Conservation (phyloP, 2,113 vertebrate genomes). For the Aplodontia rufa region DNA sequence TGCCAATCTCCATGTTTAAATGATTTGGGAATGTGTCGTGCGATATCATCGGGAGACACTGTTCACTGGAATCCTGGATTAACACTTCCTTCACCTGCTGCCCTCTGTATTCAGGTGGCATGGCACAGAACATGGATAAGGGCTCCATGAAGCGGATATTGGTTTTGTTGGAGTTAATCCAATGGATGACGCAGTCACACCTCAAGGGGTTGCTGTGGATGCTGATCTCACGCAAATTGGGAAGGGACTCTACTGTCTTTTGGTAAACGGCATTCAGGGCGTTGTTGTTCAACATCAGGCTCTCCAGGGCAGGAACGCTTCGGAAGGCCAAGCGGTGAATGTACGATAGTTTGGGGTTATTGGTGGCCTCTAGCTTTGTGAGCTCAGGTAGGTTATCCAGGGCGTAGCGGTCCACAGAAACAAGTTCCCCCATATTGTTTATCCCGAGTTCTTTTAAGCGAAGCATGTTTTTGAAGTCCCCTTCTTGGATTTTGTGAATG, state of each 20-base stretch:
- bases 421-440: conserved; percentile 98
- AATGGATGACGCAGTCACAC: conserved; percentile 97
- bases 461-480: conserved; percentile 97
- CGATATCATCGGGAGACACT: conserved; percentile 96
- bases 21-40: conserved; percentile 93
- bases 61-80: conserved; percentile 88
- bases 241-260: conserved; percentile 93
- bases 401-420: conserved; percentile 93
- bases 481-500: conserved; percentile 95
- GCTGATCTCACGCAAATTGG: conserved; percentile 96
- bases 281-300: conserved; percentile 98
- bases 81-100: conserved; percentile 93
- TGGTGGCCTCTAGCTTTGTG: conserved; percentile 97
- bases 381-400: conserved; percentile 97
- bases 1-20: conserved; percentile 91
- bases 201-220: conserved; percentile 97
- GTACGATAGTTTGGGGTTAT: conserved; percentile 96
- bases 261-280: conserved; percentile 95
- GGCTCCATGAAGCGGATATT: conserved; percentile 98
- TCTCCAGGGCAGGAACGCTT: conserved; percentile 95
- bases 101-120: conserved; percentile 92
- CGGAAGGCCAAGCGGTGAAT: conserved; percentile 94
- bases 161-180: conserved; percentile 96
- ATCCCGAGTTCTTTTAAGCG: conserved; percentile 96
- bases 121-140: conserved; percentile 94